Base-by-base conservation (phyloP, 2,888 invertebrate genomes). In the Aphidius colemani region DNA sequence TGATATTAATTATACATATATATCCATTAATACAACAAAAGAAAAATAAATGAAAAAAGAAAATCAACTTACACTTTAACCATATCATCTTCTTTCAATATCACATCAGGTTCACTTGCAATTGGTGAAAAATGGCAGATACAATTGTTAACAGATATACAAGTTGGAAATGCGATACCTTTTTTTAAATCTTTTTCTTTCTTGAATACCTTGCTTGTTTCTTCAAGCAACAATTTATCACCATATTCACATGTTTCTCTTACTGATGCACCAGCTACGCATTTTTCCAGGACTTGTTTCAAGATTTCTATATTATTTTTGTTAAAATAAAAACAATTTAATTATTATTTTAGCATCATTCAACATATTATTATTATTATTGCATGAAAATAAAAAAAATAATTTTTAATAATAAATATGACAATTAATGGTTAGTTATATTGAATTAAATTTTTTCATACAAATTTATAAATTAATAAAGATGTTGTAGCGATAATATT, bases 51-150 rank as follows among this genome's bases (percentile, higher is more conserved):
- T 7, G 44, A 57, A 64, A 53, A 40, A 45, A 53, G 10, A 49
- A 9, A 44, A 43, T 73, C 1, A 46, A 89, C 93, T 89, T 87
- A 97, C 96, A 97, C 92, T 90, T 99, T 99, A 65, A 96, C 96
- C 75, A 99, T 86, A 86, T 99, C 98, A 64, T 94, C 96, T 75
- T 92, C 90, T 83, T 95, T 93, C 64, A 98, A 84, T 69, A 88
- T 86, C 73, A 90, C 90, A 83, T 96, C 95, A 11, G 91, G 87
- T 85, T 99, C 99, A 83, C 93, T 95, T 72, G 92, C 91, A 69
- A 98, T 90, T 39, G 99, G 99, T 58, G 98, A 98, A 83, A 92
- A 99, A 84, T 99, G 99, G 84, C 99, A 99, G 83, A 99, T 96
- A 85, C 98, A 98, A 84, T 99, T 98, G 85, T 99, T 99, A 64